phyloP scores from a whole-genome alignment of 2,113 vertebrate genomes.

The Caranx ignobilis region DNA sequence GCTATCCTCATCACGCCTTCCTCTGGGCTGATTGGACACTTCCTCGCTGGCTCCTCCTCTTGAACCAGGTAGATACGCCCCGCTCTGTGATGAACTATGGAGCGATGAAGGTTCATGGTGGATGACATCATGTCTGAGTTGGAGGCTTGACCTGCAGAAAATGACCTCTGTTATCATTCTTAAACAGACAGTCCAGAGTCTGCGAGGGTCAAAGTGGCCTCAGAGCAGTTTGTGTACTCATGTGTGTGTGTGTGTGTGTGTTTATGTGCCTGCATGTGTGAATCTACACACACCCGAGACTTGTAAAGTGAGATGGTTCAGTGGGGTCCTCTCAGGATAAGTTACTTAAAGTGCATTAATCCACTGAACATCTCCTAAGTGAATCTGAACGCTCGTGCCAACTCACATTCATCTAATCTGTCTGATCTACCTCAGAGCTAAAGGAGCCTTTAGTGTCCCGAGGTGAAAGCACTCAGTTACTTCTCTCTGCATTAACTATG shows the following conservation, averaged over 20 bases:
- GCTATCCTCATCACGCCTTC: constrained; percentile 81
- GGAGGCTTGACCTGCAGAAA: constrained; percentile 82
- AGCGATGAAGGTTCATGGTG: constrained; percentile 84
- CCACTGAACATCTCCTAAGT: constrained; percentile 65
- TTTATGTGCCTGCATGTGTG: constrained; percentile 1
- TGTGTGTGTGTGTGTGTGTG: not conserved
- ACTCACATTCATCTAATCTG: constrained; percentile 74
- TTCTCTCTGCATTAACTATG: not conserved
- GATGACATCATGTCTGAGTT: constrained; percentile 87
- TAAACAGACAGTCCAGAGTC: not conserved
- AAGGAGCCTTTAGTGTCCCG: not conserved
- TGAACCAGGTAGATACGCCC: constrained; percentile 84
- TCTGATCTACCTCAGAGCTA: constrained; percentile 65
- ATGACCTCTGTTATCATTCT: accelerated
- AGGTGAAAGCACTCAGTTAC: constrained; percentile 6
- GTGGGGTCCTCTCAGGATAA: constrained; percentile 55
- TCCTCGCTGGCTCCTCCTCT: constrained; percentile 66
- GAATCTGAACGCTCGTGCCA: constrained; percentile 68
- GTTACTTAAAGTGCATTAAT: constrained; percentile 67
- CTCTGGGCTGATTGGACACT: constrained; percentile 64
- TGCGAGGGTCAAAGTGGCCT: not conserved
- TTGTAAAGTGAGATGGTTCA: constrained; percentile 27
- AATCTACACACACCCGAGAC: not conserved
- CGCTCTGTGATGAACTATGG: constrained; percentile 76
- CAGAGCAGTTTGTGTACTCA: too few relatives aligned